phyloP scores from a whole-genome alignment of 2,888 invertebrate genomes.

The Mythimna lalbum region DNA sequence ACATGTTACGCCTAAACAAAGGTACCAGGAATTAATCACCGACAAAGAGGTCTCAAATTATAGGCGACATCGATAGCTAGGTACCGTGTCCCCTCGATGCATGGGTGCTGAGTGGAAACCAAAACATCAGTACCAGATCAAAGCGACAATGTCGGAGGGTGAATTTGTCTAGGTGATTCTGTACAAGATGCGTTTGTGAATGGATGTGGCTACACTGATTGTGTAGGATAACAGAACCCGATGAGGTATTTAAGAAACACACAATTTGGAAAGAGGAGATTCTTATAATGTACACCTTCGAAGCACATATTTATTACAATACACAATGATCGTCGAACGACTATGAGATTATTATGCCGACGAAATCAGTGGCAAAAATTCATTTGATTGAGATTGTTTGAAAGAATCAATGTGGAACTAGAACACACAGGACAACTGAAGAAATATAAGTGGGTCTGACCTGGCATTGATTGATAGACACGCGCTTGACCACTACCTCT shows the following conservation, averaged over 20 bases:
- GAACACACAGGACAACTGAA: too few relatives aligned
- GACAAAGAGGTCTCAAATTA: slow-evolving; percentile 78
- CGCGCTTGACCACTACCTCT: too few relatives aligned
- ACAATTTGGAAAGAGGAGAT: neutral
- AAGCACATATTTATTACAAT: too few relatives aligned
- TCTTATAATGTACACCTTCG: neutral
- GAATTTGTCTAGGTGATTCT: slow-evolving; percentile 85
- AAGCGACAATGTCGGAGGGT: slow-evolving; percentile 87
- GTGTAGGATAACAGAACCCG: neutral
- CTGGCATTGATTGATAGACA: too few relatives aligned
- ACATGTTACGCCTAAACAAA: slow-evolving; percentile 34
- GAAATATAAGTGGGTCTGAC: too few relatives aligned
- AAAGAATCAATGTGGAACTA: too few relatives aligned
- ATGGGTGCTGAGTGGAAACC: slow-evolving; percentile 75
- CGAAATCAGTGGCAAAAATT: neutral
- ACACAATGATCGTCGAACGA: neutral
- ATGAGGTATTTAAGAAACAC: neutral
- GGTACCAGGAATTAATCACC: slow-evolving; percentile 76
- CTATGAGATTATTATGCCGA: too few relatives aligned
- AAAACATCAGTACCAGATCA: slow-evolving; percentile 86
- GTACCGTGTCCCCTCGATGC: slow-evolving; percentile 64
- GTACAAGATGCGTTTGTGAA: slow-evolving; percentile 29
- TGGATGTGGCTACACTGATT: slow-evolving; percentile 27
- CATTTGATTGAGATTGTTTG: neutral
- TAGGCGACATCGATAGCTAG: slow-evolving; percentile 79